Evolutionary conservation across 2,113 vertebrate genomes (phyloP).

Genomic region (Mobula hypostoma): DNA sequence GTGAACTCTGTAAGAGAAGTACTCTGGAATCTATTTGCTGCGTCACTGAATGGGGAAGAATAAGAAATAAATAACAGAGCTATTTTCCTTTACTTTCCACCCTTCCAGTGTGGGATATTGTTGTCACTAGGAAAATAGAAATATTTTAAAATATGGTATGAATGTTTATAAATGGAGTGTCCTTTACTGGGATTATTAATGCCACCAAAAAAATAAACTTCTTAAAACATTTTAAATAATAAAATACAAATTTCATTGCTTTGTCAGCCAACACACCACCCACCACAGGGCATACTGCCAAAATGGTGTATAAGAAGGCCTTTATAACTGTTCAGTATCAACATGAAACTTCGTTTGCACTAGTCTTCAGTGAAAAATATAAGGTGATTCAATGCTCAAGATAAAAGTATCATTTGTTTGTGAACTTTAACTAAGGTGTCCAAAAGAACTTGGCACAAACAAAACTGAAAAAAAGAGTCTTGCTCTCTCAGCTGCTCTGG

Average conservation of each 20-base stretch:
- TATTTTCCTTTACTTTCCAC: not conserved
- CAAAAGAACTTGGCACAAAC: slow-evolving; percentile 14
- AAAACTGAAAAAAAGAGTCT: not conserved
- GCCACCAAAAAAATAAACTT: not conserved
- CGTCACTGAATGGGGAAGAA: not conserved
- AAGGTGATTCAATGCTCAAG: not conserved
- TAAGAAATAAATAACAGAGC: not conserved
- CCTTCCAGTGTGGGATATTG: not conserved
- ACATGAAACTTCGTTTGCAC: not conserved
- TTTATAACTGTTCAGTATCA: not conserved
- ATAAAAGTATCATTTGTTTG: slow-evolving; percentile 1
- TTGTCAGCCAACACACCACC: not conserved
- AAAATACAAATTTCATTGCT: not conserved
- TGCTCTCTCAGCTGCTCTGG: not conserved
- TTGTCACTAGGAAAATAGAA: not conserved
- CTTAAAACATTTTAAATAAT: not conserved
- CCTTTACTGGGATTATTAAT: not conserved
- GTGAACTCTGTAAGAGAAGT: not conserved
- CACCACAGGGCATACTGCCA: not conserved
- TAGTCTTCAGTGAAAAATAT: not conserved
- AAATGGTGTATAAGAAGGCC: not conserved
- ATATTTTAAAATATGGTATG: not conserved
- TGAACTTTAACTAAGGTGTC: not conserved
- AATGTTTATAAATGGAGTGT: not conserved
- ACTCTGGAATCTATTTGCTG: not conserved